Conservation (phyloP, 2,113 vertebrate species). For the Burhinus oedicnemus region DNA sequence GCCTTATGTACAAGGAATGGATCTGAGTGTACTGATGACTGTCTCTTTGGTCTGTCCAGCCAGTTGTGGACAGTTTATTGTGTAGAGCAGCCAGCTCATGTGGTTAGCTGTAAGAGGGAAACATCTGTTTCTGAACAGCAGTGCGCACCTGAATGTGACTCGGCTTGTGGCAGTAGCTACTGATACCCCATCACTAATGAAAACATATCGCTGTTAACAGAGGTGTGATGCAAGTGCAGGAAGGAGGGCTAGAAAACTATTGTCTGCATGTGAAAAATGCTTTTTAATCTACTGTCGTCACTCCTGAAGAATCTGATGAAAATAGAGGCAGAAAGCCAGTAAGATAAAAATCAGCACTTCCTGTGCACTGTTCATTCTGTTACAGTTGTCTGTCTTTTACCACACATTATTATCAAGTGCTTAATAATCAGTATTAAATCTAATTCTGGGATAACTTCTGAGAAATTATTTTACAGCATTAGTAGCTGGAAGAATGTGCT, state of each 20-base stretch:
- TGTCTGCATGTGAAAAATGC: not conserved
- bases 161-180: not conserved
- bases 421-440: not conserved
- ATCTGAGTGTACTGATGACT: not conserved
- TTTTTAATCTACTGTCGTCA: not conserved
- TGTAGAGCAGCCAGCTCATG: not conserved
- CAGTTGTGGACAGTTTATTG: not conserved
- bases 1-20: not conserved
- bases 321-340: not conserved
- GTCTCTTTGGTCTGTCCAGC: not conserved
- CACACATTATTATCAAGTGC: not conserved
- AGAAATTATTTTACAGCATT: not conserved
- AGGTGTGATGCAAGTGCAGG: not conserved
- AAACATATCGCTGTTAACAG: not conserved
- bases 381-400: not conserved
- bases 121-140: not conserved
- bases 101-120: not conserved
- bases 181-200: not conserved
- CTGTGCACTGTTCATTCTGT: not conserved
- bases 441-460: not conserved
- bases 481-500: not conserved
- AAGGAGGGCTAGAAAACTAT: not conserved
- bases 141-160: not conserved
- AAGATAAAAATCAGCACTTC: conserved; percentile 8
- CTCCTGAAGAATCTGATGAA: not conserved